These are phyloP conservation scores for Zapornia atra DNA, from an alignment of 2,113 vertebrate genomes.

Conservation along the genomic window DNA sequence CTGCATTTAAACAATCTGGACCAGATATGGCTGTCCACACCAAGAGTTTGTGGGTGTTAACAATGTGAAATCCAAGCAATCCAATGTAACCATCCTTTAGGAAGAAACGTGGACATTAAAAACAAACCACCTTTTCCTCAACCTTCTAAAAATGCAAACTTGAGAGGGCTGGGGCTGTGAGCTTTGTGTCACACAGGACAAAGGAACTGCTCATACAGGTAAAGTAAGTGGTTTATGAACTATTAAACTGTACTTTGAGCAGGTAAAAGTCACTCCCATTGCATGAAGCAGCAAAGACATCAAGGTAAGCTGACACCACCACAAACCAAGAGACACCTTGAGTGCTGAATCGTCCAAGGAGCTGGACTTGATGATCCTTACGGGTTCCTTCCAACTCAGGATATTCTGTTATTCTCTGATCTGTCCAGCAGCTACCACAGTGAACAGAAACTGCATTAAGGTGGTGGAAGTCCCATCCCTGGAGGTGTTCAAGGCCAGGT, in stretches of 20 bases:
- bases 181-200: background rate
- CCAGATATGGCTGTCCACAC: background rate
- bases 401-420: no score
- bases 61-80: background rate
- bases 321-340: background rate
- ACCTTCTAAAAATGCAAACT: background rate
- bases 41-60: background rate
- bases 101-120: background rate
- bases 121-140: background rate
- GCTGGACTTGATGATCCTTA: no score
- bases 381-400: no score
- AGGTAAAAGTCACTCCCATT: accelerated
- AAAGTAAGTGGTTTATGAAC: background rate
- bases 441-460: background rate
- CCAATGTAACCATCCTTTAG: background rate
- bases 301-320: background rate
- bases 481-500: no score
- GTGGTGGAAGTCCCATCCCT: no score
- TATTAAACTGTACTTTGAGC: background rate
- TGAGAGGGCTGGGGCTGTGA: background rate
- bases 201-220: background rate
- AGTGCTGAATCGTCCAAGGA: background rate
- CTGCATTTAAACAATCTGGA: background rate
- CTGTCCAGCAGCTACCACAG: background rate
- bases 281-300: background rate